Conservation (phyloP, 1,140 invertebrate species). For the Diorhabda elongata region DNA sequence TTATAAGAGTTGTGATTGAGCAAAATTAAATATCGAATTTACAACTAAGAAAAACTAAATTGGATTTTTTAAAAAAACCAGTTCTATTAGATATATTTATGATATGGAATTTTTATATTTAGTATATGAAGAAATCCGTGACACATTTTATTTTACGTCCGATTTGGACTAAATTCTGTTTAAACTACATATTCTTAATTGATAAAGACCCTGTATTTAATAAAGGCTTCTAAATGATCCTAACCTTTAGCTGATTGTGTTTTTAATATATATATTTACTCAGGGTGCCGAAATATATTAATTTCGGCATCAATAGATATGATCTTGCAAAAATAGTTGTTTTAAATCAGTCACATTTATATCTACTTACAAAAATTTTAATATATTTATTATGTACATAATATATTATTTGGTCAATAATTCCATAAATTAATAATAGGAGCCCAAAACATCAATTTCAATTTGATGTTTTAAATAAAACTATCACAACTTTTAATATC, state of each 20-base stretch:
- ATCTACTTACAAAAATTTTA: constrained; percentile 30
- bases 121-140: constrained; percentile 31
- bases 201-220: constrained; percentile 41
- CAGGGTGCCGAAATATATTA: constrained; percentile 29
- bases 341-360: constrained; percentile 37
- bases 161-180: constrained; percentile 29
- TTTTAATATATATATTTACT: constrained; percentile 27
- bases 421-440: constrained; percentile 27
- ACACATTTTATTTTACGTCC: constrained; percentile 26
- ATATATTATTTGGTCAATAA: constrained; percentile 27
- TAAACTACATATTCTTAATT: constrained; percentile 33
- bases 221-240: constrained; percentile 40
- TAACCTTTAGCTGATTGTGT: constrained; percentile 39
- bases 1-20: too few relatives aligned
- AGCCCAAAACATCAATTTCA: too few relatives aligned
- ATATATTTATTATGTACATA: constrained; percentile 27
- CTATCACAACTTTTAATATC: constrained; percentile 19
- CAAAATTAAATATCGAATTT: too few relatives aligned
- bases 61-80: too few relatives aligned
- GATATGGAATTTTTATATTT: constrained; percentile 7
- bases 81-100: neutral
- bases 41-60: too few relatives aligned
- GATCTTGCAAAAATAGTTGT: constrained; percentile 34
- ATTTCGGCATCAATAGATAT: constrained; percentile 28
- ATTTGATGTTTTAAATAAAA: constrained; percentile 1